A percentile compares a stretch with the other conserved stretches of the same genome.
phyloP scores from a whole-genome alignment of 64 coral and sea anemone species.

The Catalaphyllia jardinei region DNA sequence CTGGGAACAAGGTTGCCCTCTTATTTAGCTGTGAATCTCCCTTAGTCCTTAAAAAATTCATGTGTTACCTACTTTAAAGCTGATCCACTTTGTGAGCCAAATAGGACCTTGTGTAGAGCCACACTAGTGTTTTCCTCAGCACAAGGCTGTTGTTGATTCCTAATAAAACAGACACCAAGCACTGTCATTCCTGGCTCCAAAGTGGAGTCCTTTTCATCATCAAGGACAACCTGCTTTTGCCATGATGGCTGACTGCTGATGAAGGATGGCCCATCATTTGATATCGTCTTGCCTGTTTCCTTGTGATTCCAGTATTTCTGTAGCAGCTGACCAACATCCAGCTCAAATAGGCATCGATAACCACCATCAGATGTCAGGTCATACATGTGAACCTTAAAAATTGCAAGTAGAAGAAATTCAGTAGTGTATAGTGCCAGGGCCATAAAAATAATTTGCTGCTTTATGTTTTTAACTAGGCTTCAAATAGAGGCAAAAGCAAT shows the following conservation, averaged over 20 bases:
- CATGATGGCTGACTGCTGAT: conserved; percentile 59
- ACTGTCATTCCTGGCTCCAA: conserved; percentile 43
- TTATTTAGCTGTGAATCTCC: neutral
- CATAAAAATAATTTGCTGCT: no score
- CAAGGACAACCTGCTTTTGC: conserved; percentile 14
- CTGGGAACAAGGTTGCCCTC: no score
- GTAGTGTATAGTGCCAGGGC: no score
- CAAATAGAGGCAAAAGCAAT: no score
- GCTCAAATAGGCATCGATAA: conserved; percentile 71
- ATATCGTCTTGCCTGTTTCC: neutral
- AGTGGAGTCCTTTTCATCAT: neutral
- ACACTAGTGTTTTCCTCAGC: neutral
- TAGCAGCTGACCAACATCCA: conserved; percentile 53
- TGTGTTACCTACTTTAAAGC: conserved; percentile 4
- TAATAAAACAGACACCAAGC: conserved; percentile 56
- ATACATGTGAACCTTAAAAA: conserved; percentile 64
- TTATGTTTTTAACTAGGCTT: no score
- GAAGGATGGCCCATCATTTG: conserved; percentile 15
- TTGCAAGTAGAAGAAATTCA: neutral
- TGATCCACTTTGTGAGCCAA: conserved; percentile 17
- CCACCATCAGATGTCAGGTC: conserved; percentile 59
- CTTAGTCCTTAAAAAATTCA: neutral
- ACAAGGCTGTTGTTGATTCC: neutral
- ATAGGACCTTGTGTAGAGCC: neutral
- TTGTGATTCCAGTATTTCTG: conserved; percentile 33